These are phyloP conservation scores for Falco novaeseelandiae DNA, from an alignment of 2,797 vertebrate genomes.

Conservation along the genomic window DNA sequence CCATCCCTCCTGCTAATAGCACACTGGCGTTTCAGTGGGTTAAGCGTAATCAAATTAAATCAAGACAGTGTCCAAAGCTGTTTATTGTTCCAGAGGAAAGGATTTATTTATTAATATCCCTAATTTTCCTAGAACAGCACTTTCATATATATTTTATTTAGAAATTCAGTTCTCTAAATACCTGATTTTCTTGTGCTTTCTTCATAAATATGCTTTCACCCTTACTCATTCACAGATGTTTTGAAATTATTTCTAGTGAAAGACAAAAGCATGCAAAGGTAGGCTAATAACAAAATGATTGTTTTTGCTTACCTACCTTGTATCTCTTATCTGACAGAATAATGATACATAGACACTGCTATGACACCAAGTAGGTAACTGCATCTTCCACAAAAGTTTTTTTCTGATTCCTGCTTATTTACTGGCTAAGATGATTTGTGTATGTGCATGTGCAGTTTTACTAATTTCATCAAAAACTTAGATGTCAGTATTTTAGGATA, in stretches of 20 bases:
- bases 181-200: slow-evolving; percentile 56
- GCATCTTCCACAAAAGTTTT: background rate
- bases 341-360: background rate
- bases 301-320: background rate
- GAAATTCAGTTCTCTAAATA: slow-evolving; percentile 56
- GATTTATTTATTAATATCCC: background rate
- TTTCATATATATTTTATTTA: slow-evolving; percentile 44
- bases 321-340: background rate
- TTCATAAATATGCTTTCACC: slow-evolving; percentile 26
- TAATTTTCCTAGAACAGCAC: slow-evolving; percentile 32
- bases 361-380: background rate
- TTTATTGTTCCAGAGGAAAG: slow-evolving; percentile 38
- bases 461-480: background rate
- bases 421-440: background rate
- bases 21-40: background rate
- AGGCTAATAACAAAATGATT: background rate
- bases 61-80: background rate
- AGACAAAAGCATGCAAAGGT: background rate
- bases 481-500: background rate
- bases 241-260: background rate
- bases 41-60: background rate
- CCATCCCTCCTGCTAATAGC: background rate
- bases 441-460: background rate
- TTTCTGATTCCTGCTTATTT: background rate
- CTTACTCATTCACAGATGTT: background rate